phyloP scores from a whole-genome alignment of 1,140 invertebrate genomes.

The Drosophila takahashii region DNA sequence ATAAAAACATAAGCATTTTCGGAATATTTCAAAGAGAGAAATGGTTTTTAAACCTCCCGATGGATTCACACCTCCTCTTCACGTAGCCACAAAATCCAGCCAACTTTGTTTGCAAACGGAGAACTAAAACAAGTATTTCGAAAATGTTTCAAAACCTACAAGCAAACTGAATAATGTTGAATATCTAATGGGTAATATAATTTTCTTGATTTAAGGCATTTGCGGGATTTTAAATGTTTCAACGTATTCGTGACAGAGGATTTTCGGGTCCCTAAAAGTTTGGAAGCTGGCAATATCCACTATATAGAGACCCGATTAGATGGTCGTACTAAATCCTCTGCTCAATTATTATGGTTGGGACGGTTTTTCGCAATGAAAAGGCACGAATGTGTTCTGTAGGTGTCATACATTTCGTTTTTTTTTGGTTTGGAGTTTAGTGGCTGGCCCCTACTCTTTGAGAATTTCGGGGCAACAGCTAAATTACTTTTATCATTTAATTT shows the following conservation, averaged over 20 bases:
- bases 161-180: constrained; percentile 47
- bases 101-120: constrained; percentile 51
- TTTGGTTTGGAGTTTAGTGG: constrained; percentile 33
- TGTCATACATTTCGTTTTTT: constrained; percentile 53
- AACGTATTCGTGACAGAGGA: constrained; percentile 55
- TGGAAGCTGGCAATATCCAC: not conserved
- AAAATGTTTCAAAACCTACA: constrained; percentile 62
- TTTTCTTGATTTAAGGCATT: constrained; percentile 69
- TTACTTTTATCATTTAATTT: constrained; percentile 49
- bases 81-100: constrained; percentile 27
- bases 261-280: not conserved
- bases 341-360: constrained; percentile 53
- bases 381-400: constrained; percentile 72
- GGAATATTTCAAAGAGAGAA: not conserved
- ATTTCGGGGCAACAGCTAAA: constrained; percentile 54
- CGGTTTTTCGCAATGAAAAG: constrained; percentile 80
- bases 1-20: not conserved
- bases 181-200: constrained; percentile 75
- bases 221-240: constrained; percentile 60
- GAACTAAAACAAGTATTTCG: constrained; percentile 22
- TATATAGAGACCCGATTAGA: not conserved
- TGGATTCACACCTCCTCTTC: not conserved
- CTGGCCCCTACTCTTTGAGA: constrained; percentile 64
- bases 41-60: not conserved
- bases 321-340: constrained; percentile 16